phyloP scores from a whole-genome alignment of 2,113 vertebrate species.

The Arvicanthis niloticus region DNA sequence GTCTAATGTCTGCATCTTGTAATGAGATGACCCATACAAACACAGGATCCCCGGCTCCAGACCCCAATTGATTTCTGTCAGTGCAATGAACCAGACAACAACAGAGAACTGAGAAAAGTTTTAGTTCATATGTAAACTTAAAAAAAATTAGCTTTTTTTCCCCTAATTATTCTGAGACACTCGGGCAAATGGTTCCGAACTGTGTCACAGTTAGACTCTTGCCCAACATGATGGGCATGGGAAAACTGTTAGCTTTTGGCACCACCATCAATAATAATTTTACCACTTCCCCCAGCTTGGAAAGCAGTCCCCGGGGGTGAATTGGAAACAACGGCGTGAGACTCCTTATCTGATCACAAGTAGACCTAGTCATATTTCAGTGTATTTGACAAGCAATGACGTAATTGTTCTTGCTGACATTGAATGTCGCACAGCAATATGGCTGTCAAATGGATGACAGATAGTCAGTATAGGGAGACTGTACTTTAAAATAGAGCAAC shows the following conservation, averaged over 20 bases:
- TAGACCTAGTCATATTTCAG: constrained; percentile 70
- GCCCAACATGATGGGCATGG: constrained; percentile 65
- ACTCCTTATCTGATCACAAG: constrained; percentile 79
- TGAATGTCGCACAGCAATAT: constrained; percentile 69
- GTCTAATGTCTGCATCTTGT: background rate
- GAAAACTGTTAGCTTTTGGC: constrained; percentile 73
- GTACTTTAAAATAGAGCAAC: constrained; percentile 51
- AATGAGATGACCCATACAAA: background rate
- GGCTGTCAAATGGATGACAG: constrained; percentile 67
- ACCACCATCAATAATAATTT: constrained; percentile 76
- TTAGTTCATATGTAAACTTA: constrained; percentile 44
- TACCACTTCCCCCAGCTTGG: constrained; percentile 56
- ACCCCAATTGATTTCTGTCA: background rate
- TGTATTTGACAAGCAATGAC: constrained; percentile 73
- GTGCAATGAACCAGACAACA: background rate
- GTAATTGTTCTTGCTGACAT: constrained; percentile 66
- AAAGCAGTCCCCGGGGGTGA: constrained; percentile 64
- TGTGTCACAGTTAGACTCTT: constrained; percentile 17
- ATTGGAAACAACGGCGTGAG: constrained; percentile 67
- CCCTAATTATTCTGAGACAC: constrained; percentile 46
- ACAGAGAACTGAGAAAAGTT: constrained; percentile 18
- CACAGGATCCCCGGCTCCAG: background rate
- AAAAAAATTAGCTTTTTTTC: constrained; percentile 1
- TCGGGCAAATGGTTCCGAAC: constrained; percentile 61
- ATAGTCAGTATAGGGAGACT: constrained; percentile 56